Conservation (phyloP, 2,113 vertebrate species). For the Nibea coibor region DNA sequence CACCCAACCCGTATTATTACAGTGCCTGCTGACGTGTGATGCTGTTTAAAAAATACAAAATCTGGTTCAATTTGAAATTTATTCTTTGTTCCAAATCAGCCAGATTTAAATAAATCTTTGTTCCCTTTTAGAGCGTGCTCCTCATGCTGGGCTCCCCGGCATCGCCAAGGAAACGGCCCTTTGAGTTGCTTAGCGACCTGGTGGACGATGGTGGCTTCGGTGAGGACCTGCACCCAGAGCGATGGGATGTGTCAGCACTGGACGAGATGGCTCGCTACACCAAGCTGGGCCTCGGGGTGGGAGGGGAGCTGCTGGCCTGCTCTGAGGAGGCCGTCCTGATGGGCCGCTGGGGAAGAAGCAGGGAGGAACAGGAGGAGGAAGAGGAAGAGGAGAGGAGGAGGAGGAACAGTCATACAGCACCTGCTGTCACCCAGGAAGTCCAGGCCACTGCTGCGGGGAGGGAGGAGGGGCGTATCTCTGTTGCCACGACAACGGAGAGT, state of each 20-base stretch:
- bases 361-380: constrained; percentile 67
- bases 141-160: constrained; percentile 83
- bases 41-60: no score
- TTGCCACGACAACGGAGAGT: constrained; percentile 42
- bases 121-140: constrained; percentile 72
- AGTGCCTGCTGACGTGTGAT: neutral
- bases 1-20: neutral
- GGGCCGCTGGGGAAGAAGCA: constrained; percentile 73
- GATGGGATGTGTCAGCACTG: constrained; percentile 83
- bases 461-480: constrained; percentile 21
- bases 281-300: constrained; percentile 77
- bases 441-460: constrained; percentile 19
- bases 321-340: constrained; percentile 80
- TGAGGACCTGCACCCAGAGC: constrained; percentile 81
- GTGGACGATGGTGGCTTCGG: constrained; percentile 81
- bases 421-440: constrained; percentile 38
- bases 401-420: constrained; percentile 8
- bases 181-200: constrained; percentile 84
- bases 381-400: constrained; percentile 55
- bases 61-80: neutral
- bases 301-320: constrained; percentile 75
- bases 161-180: constrained; percentile 80
- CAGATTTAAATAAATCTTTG: neutral
- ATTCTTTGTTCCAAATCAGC: neutral
- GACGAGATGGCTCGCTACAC: constrained; percentile 84